phyloP scores from a whole-genome alignment of 1,140 invertebrate species.

The Venustaconcha ellipsiformis region DNA sequence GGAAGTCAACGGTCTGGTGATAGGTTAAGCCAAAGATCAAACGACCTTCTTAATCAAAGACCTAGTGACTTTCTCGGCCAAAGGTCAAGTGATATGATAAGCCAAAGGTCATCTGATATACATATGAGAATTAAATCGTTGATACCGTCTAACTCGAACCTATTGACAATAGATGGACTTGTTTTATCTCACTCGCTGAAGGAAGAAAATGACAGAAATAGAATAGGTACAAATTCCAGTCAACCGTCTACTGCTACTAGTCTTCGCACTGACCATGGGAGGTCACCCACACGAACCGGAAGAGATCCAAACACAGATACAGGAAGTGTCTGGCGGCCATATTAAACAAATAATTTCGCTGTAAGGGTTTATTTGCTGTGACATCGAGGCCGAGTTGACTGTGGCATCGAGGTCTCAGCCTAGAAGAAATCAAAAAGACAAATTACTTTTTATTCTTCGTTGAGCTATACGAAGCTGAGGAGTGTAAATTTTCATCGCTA shows the following conservation, averaged over 20 bases:
- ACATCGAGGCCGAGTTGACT: no score
- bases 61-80: constrained; percentile 11
- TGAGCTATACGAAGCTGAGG: no score
- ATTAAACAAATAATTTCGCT: constrained; percentile 26
- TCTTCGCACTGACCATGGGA: constrained; percentile 17
- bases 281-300: constrained; percentile 33
- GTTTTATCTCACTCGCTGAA: constrained; percentile 8
- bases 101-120: constrained; percentile 35
- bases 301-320: constrained; percentile 30
- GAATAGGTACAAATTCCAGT: constrained; percentile 28
- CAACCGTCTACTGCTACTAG: constrained; percentile 19
- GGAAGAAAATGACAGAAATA: constrained; percentile 25
- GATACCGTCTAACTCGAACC: constrained; percentile 26
- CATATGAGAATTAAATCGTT: constrained; percentile 33
- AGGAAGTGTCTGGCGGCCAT: constrained; percentile 51
- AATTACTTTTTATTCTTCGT: no score
- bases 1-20: constrained; percentile 6
- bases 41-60: background rate
- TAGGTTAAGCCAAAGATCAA: constrained; percentile 8
- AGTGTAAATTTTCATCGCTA: no score
- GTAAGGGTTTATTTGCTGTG: no score
- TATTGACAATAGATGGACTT: constrained; percentile 17
- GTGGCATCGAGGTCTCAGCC: no score
- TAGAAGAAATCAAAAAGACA: no score
- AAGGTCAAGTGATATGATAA: constrained; percentile 11